Percentiles rank a stretch among this genome's conserved stretches.
Evolutionary conservation across 2,888 invertebrate species (phyloP).

Genomic region (Dynastes grantii): DNA sequence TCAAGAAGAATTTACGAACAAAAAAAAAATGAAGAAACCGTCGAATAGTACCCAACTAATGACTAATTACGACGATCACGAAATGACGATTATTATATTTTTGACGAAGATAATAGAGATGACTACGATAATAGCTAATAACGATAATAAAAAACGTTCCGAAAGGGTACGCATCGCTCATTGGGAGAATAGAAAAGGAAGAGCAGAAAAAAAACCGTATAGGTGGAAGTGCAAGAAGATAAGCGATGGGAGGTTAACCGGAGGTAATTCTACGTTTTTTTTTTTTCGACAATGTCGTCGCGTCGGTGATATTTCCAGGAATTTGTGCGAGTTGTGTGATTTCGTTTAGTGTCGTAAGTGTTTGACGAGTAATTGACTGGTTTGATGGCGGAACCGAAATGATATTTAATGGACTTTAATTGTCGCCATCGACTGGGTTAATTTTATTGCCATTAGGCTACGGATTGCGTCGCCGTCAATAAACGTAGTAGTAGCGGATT

Average conservation of each 20-base stretch:
- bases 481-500: background rate
- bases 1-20: background rate
- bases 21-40: background rate
- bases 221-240: background rate
- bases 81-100: slow-evolving; percentile 8
- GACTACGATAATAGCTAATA: slow-evolving; percentile 2
- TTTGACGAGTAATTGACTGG: slow-evolving; percentile 16
- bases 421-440: slow-evolving; percentile 9
- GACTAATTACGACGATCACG: slow-evolving; percentile 4
- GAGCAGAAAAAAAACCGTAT: background rate
- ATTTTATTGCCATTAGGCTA: slow-evolving; percentile 7
- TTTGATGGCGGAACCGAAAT: slow-evolving; percentile 10
- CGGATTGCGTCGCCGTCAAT: slow-evolving; percentile 3
- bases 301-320: slow-evolving; percentile 2
- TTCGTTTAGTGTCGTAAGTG: background rate
- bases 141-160: slow-evolving; percentile 12
- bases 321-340: slow-evolving; percentile 12
- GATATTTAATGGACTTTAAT: slow-evolving; percentile 22
- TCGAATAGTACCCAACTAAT: slow-evolving; percentile 11
- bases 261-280: background rate
- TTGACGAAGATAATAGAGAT: slow-evolving; percentile 6
- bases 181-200: background rate
- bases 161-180: slow-evolving; percentile 7
- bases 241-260: background rate
- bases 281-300: slow-evolving; percentile 9